Conservation (phyloP, 2,113 vertebrate species). For the Lepus americanus region DNA sequence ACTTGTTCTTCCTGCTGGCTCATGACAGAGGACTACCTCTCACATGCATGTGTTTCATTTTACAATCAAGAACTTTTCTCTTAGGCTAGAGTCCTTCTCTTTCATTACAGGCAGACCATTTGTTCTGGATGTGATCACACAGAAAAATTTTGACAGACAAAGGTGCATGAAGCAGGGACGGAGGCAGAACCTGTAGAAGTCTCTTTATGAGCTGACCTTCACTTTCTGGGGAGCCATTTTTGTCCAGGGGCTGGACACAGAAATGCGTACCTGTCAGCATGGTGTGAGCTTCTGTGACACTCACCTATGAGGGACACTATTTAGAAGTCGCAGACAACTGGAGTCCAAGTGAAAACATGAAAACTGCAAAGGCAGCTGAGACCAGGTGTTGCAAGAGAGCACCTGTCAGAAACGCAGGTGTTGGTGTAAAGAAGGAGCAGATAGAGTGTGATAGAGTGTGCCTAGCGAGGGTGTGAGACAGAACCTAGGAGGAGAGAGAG, state of each 20-base stretch:
- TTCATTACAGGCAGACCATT: background rate
- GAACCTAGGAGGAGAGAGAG: no score
- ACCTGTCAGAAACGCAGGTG: accelerated
- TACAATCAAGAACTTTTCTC: background rate
- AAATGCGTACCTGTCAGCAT: background rate
- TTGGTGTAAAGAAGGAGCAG: background rate
- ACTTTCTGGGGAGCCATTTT: background rate
- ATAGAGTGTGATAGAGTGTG: accelerated
- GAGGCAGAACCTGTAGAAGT: background rate
- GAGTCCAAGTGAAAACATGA: background rate
- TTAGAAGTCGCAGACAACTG: background rate
- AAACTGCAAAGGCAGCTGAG: background rate
- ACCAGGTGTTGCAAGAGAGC: background rate
- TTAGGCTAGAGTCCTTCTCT: background rate
- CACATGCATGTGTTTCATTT: background rate
- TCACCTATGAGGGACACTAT: background rate
- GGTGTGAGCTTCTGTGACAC: no score
- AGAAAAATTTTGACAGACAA: background rate
- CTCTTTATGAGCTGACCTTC: background rate
- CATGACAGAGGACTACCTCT: background rate
- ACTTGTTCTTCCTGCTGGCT: background rate
- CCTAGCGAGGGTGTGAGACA: accelerated
- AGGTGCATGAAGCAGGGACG: background rate
- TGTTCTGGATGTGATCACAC: background rate
- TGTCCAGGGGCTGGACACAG: background rate